phyloP scores from a whole-genome alignment of 2,113 vertebrate genomes.

The Callospermophilus lateralis region DNA sequence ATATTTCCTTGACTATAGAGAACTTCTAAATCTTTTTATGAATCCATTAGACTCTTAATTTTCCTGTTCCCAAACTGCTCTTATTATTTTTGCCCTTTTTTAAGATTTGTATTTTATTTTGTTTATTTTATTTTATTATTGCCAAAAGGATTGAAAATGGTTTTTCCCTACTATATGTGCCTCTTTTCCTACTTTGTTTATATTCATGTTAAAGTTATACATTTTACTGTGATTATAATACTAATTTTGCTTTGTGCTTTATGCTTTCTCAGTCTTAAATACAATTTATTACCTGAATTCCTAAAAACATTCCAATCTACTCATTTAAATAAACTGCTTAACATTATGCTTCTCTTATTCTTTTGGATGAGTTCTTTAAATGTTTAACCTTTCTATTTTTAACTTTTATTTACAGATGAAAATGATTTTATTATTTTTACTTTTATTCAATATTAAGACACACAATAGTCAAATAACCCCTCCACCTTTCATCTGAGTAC shows the following conservation, averaged over 20 bases:
- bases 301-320: neutral
- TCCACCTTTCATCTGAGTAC: neutral
- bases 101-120: neutral
- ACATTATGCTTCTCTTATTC: neutral
- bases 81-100: neutral
- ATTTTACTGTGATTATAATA: neutral
- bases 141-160: neutral
- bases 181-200: conserved; percentile 5
- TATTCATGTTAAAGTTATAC: neutral
- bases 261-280: neutral
- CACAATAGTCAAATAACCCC: neutral
- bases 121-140: neutral
- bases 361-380: neutral
- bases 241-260: neutral
- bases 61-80: neutral
- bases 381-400: neutral
- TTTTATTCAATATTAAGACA: neutral
- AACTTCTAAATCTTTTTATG: neutral
- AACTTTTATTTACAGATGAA: neutral
- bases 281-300: neutral
- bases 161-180: neutral
- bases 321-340: neutral
- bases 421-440: neutral
- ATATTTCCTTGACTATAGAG: neutral
- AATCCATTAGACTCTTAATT: neutral